A percentile compares a stretch with the other conserved stretches of the same genome.
These are phyloP conservation scores for Asteroscopus sphinx DNA, from an alignment of 2,888 invertebrate species.

Conservation along the genomic window DNA sequence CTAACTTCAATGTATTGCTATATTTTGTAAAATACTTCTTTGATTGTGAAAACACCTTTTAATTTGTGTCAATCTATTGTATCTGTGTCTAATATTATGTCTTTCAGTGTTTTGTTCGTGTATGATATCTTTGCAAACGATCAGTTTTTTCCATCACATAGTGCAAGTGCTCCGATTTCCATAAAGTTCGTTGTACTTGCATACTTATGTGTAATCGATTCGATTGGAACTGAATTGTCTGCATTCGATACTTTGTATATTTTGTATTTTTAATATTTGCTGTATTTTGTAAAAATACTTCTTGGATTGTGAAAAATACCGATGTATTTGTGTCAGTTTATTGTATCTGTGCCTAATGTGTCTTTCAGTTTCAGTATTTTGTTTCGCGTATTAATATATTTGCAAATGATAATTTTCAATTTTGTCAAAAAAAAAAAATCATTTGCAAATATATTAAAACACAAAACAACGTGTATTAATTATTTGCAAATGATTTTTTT, in stretches of 20 bases:
- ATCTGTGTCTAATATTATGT: neutral
- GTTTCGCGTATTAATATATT: neutral
- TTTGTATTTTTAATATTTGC: constrained; percentile 19
- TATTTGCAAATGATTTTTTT: constrained; percentile 37
- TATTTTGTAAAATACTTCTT: no score
- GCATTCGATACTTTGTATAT: constrained; percentile 7
- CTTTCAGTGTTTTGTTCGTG: neutral
- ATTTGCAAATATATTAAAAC: no score
- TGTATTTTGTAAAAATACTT: no score
- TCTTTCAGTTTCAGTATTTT: neutral
- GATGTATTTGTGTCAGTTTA: neutral
- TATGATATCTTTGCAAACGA: constrained; percentile 28
- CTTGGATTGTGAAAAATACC: no score
- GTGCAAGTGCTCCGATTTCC: constrained; percentile 62
- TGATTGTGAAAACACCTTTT: no score
- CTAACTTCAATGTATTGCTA: no score
- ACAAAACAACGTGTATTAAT: no score
- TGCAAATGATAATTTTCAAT: no score
- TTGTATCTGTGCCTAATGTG: neutral
- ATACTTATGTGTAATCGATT: constrained; percentile 55
- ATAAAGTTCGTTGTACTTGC: constrained; percentile 62
- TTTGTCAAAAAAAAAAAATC: no score
- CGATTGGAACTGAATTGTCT: constrained; percentile 51
- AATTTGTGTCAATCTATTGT: neutral
- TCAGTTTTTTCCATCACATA: constrained; percentile 52